A percentile compares a stretch with the other conserved stretches of the same genome.
Conservation (phyloP, 1,140 invertebrate species). For the Arctopsyche grandis region DNA sequence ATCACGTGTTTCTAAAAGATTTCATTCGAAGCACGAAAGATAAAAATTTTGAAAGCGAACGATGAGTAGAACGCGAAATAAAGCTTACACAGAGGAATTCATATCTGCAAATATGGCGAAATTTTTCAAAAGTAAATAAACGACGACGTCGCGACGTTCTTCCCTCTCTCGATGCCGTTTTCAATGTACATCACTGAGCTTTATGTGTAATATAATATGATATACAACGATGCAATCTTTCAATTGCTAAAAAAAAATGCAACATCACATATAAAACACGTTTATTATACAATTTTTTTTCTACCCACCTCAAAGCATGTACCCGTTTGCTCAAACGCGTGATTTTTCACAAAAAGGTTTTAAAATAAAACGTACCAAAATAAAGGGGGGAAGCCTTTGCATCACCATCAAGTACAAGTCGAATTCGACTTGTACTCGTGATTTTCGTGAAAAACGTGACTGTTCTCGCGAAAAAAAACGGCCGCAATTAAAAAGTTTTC, state of each 20-base stretch:
- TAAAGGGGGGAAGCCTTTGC: too few relatives aligned
- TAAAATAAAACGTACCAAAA: too few relatives aligned
- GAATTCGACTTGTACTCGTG: too few relatives aligned
- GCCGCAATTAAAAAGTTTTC: too few relatives aligned
- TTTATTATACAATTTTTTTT: too few relatives aligned
- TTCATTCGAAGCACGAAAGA: not conserved
- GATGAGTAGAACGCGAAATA: constrained; percentile 9
- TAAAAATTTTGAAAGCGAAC: not conserved
- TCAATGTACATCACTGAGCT: not conserved
- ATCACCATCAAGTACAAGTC: too few relatives aligned
- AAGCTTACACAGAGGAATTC: constrained; percentile 42
- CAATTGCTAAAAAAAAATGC: not conserved
- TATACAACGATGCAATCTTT: constrained; percentile 10
- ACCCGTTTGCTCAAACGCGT: too few relatives aligned
- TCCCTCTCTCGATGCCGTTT: not conserved
- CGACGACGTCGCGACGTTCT: constrained; percentile 35
- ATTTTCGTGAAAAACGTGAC: too few relatives aligned
- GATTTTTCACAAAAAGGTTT: not conserved
- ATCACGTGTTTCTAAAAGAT: not conserved
- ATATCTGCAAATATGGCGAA: constrained; percentile 48
- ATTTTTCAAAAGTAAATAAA: constrained; percentile 53
- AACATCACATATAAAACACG: too few relatives aligned
- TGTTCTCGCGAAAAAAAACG: too few relatives aligned
- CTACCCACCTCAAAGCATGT: too few relatives aligned
- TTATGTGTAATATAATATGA: not conserved